phyloP scores from a whole-genome alignment of 2,113 vertebrate genomes.

The Tichodroma muraria region DNA sequence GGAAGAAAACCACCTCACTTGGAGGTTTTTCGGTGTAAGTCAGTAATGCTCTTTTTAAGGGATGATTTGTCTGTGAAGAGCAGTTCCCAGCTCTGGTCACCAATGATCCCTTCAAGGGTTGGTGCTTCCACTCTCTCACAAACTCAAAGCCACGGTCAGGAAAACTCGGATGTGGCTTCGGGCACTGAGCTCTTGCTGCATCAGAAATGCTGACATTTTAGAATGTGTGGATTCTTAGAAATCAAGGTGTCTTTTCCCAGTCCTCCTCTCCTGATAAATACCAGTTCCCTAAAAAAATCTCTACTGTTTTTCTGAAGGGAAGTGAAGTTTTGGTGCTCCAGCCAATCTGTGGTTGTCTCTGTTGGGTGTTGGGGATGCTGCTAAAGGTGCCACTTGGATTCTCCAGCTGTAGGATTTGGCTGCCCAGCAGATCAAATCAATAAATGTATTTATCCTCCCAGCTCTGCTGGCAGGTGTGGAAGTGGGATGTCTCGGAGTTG shows the following conservation, averaged over 20 bases:
- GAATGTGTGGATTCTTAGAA: neutral
- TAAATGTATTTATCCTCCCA: neutral
- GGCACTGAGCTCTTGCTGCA: neutral
- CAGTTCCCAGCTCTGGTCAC: neutral
- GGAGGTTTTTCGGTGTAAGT: neutral
- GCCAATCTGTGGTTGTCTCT: neutral
- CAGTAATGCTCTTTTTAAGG: neutral
- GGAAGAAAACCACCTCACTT: accelerated
- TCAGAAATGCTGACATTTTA: neutral
- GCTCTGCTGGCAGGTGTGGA: neutral
- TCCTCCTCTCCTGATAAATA: neutral
- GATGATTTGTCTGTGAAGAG: neutral
- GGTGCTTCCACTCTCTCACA: neutral
- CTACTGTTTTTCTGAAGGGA: neutral
- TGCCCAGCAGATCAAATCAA: neutral
- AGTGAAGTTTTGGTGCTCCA: neutral
- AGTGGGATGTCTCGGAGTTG: neutral
- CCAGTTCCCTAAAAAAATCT: neutral
- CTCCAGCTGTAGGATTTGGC: neutral
- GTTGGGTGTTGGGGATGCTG: neutral
- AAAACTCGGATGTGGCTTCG: neutral
- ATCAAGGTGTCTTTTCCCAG: neutral
- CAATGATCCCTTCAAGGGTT: neutral
- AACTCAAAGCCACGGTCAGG: neutral
- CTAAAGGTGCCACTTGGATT: neutral